Conservation (phyloP, 2,797 vertebrate genomes). For the Eurystomus glaucurus region DNA sequence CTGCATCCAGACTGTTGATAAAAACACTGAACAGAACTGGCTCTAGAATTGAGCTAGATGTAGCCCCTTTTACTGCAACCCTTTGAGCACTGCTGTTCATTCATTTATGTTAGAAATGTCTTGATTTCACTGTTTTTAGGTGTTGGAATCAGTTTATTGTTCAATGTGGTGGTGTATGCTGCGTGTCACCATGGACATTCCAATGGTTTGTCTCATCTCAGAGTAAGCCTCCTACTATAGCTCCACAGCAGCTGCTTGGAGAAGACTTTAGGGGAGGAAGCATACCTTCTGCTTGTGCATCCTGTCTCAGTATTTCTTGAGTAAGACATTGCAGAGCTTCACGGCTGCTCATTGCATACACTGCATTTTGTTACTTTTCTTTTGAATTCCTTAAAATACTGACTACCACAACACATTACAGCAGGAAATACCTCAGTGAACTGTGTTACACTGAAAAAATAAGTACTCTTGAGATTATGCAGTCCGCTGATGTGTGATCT, state of each 20-base stretch:
- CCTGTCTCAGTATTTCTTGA: not conserved
- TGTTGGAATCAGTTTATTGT: not conserved
- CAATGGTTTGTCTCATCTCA: not conserved
- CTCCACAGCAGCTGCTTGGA: not conserved
- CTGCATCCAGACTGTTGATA: rapidly evolving
- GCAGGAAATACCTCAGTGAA: not conserved
- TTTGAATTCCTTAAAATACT: not conserved
- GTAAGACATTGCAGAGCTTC: not conserved
- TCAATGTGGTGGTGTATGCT: not conserved
- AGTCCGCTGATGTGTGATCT: not conserved
- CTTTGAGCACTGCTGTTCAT: not conserved
- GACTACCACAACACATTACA: not conserved
- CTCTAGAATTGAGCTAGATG: not conserved
- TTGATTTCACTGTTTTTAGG: not conserved
- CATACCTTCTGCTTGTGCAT: not conserved
- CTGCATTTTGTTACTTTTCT: not conserved
- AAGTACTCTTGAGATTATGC: not conserved
- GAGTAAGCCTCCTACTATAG: not conserved
- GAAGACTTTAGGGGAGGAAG: not conserved
- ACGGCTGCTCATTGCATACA: not conserved
- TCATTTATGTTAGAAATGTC: rapidly evolving
- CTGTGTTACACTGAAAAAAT: rapidly evolving
- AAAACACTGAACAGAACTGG: not conserved
- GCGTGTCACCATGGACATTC: not conserved
- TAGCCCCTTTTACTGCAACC: not conserved